phyloP scores from a whole-genome alignment of 2,888 invertebrate species.

The Tortrix viridana region DNA sequence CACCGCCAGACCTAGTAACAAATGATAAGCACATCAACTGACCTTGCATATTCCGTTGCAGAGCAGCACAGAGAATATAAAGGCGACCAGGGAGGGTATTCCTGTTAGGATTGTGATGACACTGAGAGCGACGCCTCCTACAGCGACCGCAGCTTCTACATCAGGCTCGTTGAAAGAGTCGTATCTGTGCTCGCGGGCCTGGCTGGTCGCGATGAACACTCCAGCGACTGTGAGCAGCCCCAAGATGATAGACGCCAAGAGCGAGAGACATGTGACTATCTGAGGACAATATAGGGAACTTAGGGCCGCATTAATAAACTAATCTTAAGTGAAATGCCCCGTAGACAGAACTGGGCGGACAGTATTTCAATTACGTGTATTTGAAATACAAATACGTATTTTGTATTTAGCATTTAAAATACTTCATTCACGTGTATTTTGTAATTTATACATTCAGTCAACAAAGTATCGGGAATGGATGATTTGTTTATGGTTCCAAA shows the following conservation, averaged over 20 bases:
- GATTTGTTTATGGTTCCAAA: too few species aligned
- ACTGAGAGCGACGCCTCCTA: neutral
- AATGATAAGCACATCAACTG: neutral
- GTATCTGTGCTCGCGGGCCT: too few species aligned
- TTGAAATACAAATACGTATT: too few species aligned
- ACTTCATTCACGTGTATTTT: too few species aligned
- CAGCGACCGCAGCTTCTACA: neutral
- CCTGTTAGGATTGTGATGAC: neutral
- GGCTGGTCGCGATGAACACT: neutral
- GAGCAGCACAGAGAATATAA: conserved; percentile 30
- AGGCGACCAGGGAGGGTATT: conserved; percentile 10
- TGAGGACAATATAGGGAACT: neutral
- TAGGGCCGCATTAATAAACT: too few species aligned
- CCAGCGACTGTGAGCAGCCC: neutral
- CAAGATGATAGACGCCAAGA: neutral
- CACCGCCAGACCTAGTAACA: neutral
- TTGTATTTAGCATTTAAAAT: too few species aligned
- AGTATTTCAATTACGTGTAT: too few species aligned
- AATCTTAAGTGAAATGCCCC: too few species aligned
- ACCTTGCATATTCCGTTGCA: conserved; percentile 36
- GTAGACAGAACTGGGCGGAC: too few species aligned
- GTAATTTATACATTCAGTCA: too few species aligned
- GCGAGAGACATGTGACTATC: neutral
- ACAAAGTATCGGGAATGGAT: too few species aligned
- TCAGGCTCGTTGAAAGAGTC: too few species aligned